These are phyloP conservation scores for Sycophila texana DNA, from an alignment of 2,888 invertebrate genomes.

Conservation along the genomic window DNA sequence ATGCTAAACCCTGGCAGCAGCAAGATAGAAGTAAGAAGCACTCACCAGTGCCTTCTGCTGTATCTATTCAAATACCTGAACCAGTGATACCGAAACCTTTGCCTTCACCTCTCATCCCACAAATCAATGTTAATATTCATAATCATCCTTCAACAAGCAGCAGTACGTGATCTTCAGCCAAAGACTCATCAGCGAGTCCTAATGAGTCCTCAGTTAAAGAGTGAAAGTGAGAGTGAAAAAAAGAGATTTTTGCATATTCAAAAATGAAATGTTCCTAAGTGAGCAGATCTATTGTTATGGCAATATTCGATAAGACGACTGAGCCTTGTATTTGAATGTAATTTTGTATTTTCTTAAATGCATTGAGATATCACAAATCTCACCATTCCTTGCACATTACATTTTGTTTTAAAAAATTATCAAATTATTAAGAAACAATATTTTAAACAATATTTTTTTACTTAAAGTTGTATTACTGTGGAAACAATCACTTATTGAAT, in stretches of 20 bases:
- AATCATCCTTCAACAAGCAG: constrained; percentile 69
- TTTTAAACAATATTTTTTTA: constrained; percentile 21
- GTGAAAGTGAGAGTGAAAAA: constrained; percentile 34
- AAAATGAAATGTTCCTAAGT: constrained; percentile 62
- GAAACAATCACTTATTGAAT: constrained; percentile 55
- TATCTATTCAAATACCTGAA: constrained; percentile 72
- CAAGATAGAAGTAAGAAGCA: constrained; percentile 71
- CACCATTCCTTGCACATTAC: constrained; percentile 2
- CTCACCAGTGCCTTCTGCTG: constrained; percentile 68
- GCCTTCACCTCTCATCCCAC: constrained; percentile 71
- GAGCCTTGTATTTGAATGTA: constrained; percentile 52
- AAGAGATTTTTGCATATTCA: constrained; percentile 59
- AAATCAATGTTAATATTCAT: constrained; percentile 70
- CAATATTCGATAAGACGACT: constrained; percentile 63
- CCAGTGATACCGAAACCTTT: constrained; percentile 68
- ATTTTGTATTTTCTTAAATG: constrained; percentile 60
- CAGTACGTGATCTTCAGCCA: constrained; percentile 69
- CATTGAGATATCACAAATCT: constrained; percentile 40
- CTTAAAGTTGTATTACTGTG: constrained; percentile 32
- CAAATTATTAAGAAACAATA: constrained; percentile 2
- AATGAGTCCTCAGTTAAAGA: constrained; percentile 48
- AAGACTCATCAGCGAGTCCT: constrained; percentile 58
- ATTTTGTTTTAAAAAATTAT: not conserved
- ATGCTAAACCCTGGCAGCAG: constrained; percentile 71
- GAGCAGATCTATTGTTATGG: constrained; percentile 61